phyloP scores from a whole-genome alignment of 2,797 vertebrate genomes.

The Poeciliopsis gracilis region DNA sequence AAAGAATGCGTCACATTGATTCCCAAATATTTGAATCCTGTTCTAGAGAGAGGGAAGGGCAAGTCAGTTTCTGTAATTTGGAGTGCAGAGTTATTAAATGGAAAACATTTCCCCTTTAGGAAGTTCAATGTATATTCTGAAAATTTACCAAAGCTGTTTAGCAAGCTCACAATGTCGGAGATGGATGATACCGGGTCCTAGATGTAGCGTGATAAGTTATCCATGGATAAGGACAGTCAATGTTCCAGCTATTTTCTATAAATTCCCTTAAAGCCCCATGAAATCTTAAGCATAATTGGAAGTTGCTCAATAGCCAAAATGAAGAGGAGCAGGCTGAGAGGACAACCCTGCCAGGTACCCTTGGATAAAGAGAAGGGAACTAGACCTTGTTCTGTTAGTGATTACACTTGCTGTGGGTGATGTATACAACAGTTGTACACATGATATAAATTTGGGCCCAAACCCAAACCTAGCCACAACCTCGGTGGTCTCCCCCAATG shows the following conservation, averaged over 20 bases:
- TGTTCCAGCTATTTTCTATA: not conserved
- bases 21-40: too few relatives aligned
- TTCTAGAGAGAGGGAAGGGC: too few relatives aligned
- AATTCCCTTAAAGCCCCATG: not conserved
- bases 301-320: conserved; percentile 7
- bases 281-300: not conserved
- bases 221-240: not conserved
- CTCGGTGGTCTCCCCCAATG: not conserved
- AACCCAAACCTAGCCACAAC: not conserved
- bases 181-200: not conserved
- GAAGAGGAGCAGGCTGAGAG: not conserved
- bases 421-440: not conserved
- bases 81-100: too few relatives aligned
- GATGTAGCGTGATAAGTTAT: not conserved
- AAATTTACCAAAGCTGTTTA: not conserved
- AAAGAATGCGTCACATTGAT: too few relatives aligned
- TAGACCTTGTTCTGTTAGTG: not conserved
- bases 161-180: not conserved
- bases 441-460: not conserved
- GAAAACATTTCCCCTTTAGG: too few relatives aligned
- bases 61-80: too few relatives aligned
- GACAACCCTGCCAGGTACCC: not conserved
- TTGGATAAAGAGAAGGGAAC: not conserved
- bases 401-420: not conserved
- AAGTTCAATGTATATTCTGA: too few relatives aligned